phyloP scores from a whole-genome alignment of 2,888 invertebrate genomes.

The Polymixis flavicincta region DNA sequence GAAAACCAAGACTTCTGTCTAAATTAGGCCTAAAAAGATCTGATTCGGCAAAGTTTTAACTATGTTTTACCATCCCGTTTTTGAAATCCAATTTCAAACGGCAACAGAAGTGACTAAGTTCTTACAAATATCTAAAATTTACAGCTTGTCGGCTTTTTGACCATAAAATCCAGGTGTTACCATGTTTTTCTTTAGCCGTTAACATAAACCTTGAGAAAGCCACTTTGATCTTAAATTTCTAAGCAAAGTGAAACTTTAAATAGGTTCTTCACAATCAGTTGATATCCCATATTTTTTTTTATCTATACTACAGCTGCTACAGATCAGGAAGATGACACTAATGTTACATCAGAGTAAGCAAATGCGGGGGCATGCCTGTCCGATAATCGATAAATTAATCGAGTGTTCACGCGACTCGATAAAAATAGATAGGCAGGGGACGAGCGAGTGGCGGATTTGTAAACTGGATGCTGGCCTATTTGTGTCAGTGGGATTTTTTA shows the following conservation, averaged over 20 bases:
- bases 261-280: not conserved
- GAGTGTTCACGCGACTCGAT: slow-evolving; percentile 63
- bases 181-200: not conserved
- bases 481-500: slow-evolving; percentile 45
- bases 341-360: slow-evolving; percentile 52
- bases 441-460: slow-evolving; percentile 34
- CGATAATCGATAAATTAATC: slow-evolving; percentile 68
- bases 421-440: slow-evolving; percentile 63
- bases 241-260: not conserved
- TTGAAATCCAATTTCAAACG: not conserved
- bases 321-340: slow-evolving; percentile 44
- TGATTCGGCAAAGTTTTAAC: not conserved
- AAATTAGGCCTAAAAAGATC: not conserved
- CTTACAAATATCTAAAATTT: not conserved
- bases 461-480: slow-evolving; percentile 47
- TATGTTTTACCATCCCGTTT: not conserved
- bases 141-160: not conserved
- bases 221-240: not conserved
- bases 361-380: slow-evolving; percentile 51
- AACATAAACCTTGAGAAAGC: not conserved
- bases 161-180: not conserved
- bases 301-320: slow-evolving; percentile 20
- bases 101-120: not conserved
- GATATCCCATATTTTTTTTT: not conserved
- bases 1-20: too few relatives aligned